Conservation (phyloP, 1,140 invertebrate genomes). For the Agraylea sexmaculata region DNA sequence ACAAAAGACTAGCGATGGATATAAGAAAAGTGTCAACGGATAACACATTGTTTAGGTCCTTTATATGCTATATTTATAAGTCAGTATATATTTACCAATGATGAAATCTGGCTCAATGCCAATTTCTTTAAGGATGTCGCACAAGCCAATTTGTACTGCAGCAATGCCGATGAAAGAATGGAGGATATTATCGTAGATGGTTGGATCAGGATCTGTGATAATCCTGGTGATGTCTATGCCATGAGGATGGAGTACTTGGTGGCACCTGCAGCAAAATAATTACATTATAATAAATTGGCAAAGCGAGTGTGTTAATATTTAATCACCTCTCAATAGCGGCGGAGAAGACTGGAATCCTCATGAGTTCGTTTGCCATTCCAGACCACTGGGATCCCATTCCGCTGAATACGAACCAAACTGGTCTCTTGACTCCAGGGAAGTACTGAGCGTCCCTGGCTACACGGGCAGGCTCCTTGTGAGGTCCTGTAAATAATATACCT, state of each 20-base stretch:
- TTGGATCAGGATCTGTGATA: constrained; percentile 59
- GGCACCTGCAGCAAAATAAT: constrained; percentile 38
- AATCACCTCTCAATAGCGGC: constrained; percentile 53
- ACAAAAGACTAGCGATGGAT: too few species aligned
- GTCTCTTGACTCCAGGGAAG: constrained; percentile 47
- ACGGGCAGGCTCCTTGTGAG: constrained; percentile 28
- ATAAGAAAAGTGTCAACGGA: background rate
- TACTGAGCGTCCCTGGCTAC: constrained; percentile 41
- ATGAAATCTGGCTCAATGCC: constrained; percentile 72
- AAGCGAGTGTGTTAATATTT: background rate
- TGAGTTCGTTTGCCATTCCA: constrained; percentile 59
- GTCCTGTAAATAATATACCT: constrained; percentile 39
- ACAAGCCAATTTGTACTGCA: constrained; percentile 74
- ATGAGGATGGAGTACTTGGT: constrained; percentile 56
- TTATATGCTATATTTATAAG: background rate
- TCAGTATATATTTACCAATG: constrained; percentile 59
- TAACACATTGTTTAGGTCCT: background rate
- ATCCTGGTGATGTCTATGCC: constrained; percentile 71
- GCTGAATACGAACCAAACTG: constrained; percentile 81
- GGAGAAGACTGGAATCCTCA: constrained; percentile 57
- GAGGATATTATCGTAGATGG: constrained; percentile 68
- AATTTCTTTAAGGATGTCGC: constrained; percentile 59
- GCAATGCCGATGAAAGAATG: constrained; percentile 88
- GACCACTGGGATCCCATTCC: constrained; percentile 87
- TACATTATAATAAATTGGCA: constrained; percentile 10